Percentiles rank a stretch among this genome's conserved stretches.
Evolutionary conservation across 2,888 invertebrate species (phyloP).

Genomic region (Endomychus coccineus): DNA sequence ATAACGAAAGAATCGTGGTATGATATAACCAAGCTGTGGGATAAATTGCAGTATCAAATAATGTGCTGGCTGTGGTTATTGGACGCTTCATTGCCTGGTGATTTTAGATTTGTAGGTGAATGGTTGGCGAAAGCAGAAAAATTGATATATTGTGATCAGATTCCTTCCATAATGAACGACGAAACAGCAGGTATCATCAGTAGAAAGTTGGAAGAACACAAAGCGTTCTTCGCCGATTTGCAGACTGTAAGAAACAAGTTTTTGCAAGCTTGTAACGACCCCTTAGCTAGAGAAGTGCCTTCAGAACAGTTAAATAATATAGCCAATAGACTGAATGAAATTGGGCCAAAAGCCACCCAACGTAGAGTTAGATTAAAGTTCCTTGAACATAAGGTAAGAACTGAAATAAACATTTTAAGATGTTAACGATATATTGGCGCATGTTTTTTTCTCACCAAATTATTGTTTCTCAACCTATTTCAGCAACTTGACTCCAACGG

Average conservation of each 20-base stretch:
- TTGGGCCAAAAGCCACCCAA: conserved; percentile 70
- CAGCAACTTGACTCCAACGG: too few species aligned
- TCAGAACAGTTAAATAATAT: conserved; percentile 76
- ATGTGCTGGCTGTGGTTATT: conserved; percentile 83
- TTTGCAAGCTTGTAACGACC: conserved; percentile 61
- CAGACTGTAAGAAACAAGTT: conserved; percentile 73
- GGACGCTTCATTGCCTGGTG: conserved; percentile 78
- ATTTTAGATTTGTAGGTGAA: conserved; percentile 77
- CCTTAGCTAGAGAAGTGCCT: conserved; percentile 63
- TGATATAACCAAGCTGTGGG: conserved; percentile 74
- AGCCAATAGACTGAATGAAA: conserved; percentile 66
- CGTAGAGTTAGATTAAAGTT: conserved; percentile 80
- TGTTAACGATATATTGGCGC: too few species aligned
- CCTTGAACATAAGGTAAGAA: conserved; percentile 73
- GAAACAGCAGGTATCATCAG: conserved; percentile 83
- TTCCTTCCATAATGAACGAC: conserved; percentile 78
- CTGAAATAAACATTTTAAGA: too few species aligned
- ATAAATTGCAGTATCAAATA: conserved; percentile 68
- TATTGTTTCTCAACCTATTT: too few species aligned
- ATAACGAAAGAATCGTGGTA: conserved; percentile 82
- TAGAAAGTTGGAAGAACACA: conserved; percentile 82
- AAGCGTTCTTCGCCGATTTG: conserved; percentile 78
- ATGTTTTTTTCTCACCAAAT: too few species aligned
- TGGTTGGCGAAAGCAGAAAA: conserved; percentile 88
- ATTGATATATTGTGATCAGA: conserved; percentile 70